These are phyloP conservation scores for Philypnodon macrostomus DNA, from an alignment of 2,797 vertebrate genomes.

Conservation along the genomic window DNA sequence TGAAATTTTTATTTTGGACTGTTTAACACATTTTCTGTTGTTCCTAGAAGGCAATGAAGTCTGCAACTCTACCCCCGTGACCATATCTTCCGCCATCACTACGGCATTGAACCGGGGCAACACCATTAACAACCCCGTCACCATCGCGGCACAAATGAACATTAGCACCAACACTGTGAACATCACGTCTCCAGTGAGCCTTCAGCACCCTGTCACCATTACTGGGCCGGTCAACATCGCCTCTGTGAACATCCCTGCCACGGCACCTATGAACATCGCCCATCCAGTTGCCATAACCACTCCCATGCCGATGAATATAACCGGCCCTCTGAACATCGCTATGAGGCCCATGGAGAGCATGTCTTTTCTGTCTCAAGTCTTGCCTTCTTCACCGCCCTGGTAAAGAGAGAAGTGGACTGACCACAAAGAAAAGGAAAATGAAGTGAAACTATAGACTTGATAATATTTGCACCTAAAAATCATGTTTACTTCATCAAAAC, in stretches of 20 bases:
- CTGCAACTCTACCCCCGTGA: constrained; percentile 76
- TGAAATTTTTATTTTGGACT: too few species aligned
- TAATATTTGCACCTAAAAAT: constrained; percentile 39
- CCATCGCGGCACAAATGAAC: constrained; percentile 97
- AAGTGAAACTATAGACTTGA: constrained; percentile 55
- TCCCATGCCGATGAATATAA: constrained; percentile 91
- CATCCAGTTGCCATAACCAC: constrained; percentile 95
- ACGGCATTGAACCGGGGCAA: constrained; percentile 74
- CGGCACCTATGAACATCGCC: constrained; percentile 90
- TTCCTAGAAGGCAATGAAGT: constrained; percentile 63
- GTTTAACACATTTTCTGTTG: constrained; percentile 6
- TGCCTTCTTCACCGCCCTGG: constrained; percentile 95
- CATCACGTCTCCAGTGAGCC: constrained; percentile 91
- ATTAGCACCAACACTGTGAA: constrained; percentile 94
- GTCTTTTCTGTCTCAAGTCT: constrained; percentile 94
- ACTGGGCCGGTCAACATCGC: constrained; percentile 94
- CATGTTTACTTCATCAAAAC: constrained; percentile 40
- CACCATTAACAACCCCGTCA: constrained; percentile 83
- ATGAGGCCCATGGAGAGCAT: constrained; percentile 88
- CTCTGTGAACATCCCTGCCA: constrained; percentile 77
- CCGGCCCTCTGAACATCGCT: constrained; percentile 88
- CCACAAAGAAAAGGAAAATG: constrained; percentile 59
- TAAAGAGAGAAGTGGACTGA: constrained; percentile 63
- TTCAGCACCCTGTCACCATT: constrained; percentile 96
- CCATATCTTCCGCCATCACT: constrained; percentile 68